Base-by-base conservation (phyloP, 2,888 invertebrate genomes). In the Netelia fuscicornis region DNA sequence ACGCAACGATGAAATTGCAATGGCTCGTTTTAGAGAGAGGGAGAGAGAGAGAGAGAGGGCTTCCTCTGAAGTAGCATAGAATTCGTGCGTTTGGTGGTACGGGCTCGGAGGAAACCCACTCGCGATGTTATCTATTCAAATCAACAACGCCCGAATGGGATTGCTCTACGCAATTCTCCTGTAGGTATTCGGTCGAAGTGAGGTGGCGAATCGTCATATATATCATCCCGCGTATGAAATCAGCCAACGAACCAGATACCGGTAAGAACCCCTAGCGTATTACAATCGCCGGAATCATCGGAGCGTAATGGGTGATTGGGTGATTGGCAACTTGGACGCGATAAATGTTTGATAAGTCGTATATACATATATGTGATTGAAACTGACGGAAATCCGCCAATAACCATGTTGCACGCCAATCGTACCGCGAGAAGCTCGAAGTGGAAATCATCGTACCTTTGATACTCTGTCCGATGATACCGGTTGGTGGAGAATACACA, bases 1-100 rank as follows among this genome's bases (percentile, higher is more conserved):
- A 65, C 42, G 37, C 42, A 17, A 42, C 42, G 65, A 65, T 44
- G 65, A 65, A 65, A 65, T 65, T 13, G 65, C 65, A 42, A 65
- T 65, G 44, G 65, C 37, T 20, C 65, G 42, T 65, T 65, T 37
- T 37, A 37, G 37, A 37, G 37, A 37, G 37, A 6, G 30, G 5
- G 30, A 30, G 30, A 30, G 30, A 30, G 20, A 20, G 37, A 1
- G 37, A 37, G 37, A 5, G 5, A 20, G 37, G 44, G 37, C 42
- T 42, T 65, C 65, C 37, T 42, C 37, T 42, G 17, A 17, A 65
- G 42, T 5, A 17, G 65, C 42, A 54, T 37, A n/a, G 8, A 13
- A 30, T 37, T 37, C 20, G 65, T 2, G 1, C 65, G 42, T 42
- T 42, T 65, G 13, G n/a, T 42, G n/a, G 30, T 30, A 30, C 13